Evolutionary conservation across 2,888 invertebrate genomes (phyloP).

Genomic region (Lepidochitona cinerea): DNA sequence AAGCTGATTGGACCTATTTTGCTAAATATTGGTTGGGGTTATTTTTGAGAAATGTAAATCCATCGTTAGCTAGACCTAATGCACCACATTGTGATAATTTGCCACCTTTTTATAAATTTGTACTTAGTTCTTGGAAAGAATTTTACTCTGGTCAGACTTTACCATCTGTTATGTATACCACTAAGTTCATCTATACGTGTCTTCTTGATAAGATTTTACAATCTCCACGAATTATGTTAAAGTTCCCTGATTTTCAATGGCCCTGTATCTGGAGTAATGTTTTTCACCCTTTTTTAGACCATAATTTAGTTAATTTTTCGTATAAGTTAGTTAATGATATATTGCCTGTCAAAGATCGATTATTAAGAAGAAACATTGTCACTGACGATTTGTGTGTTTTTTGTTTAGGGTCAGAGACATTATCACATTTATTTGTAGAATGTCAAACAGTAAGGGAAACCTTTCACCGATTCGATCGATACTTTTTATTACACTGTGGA

Average conservation of each 20-base stretch:
- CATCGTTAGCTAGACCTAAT: not conserved
- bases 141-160: not conserved
- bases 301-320: not conserved
- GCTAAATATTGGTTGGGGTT: conserved; percentile 1
- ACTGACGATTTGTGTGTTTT: not conserved
- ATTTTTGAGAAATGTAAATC: not conserved
- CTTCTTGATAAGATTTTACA: not conserved
- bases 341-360: not conserved
- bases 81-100: not conserved
- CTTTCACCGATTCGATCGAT: not conserved
- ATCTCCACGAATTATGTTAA: not conserved
- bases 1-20: conserved; percentile 1
- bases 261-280: not conserved
- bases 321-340: conserved; percentile 2
- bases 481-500: not conserved
- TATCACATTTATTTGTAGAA: not conserved
- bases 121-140: not conserved
- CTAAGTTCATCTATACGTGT: not conserved
- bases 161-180: not conserved
- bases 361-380: conserved; percentile 1
- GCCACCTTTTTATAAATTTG: conserved; percentile 1
- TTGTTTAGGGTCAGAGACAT: not conserved
- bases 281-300: not conserved
- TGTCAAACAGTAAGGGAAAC: not conserved
- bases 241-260: not conserved